Evolutionary conservation across 1,140 invertebrate genomes (phyloP).

Genomic region (Drosophila nasuta): DNA sequence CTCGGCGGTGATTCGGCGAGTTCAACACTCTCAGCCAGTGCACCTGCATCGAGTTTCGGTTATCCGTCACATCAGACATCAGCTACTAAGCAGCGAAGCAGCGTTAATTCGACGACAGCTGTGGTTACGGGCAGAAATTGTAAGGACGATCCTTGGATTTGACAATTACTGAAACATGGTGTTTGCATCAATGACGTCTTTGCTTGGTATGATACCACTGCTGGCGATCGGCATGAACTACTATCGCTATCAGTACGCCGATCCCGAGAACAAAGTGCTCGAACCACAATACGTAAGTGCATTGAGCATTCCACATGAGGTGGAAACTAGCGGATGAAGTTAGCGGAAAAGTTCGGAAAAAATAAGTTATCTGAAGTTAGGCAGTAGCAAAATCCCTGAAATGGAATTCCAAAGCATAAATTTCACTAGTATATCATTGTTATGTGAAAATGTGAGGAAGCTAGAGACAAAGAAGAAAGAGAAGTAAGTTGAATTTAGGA

Average conservation of each 20-base stretch:
- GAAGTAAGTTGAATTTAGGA: no score
- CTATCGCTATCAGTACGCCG: slow-evolving; percentile 91
- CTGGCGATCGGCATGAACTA: slow-evolving; percentile 92
- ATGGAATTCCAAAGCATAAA: no score
- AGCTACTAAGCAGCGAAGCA: slow-evolving; percentile 24
- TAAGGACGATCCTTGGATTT: slow-evolving; percentile 82
- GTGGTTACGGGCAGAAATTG: slow-evolving; percentile 36
- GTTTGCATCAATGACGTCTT: slow-evolving; percentile 85
- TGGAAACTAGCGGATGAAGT: no score
- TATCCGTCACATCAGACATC: slow-evolving; percentile 11
- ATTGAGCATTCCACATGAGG: no score
- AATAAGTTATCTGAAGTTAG: no score
- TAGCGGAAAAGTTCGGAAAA: no score
- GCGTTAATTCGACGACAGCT: slow-evolving; percentile 20
- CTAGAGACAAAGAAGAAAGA: no score
- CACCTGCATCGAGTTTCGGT: slow-evolving; percentile 49
- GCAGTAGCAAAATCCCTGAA: no score
- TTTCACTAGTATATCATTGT: no score
- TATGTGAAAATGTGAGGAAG: no score
- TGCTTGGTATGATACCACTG: slow-evolving; percentile 91
- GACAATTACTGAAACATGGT: slow-evolving; percentile 85
- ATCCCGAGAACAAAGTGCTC: slow-evolving; percentile 92
- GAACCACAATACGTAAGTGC: slow-evolving; percentile 89
- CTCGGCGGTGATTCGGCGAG: slow-evolving; percentile 79
- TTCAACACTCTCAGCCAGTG: slow-evolving; percentile 63